Evolutionary conservation across 2,113 vertebrate genomes (phyloP), one percentile per base, ranked within the genome.

Genomic region (Sphaerodactylus townsendi): DNA sequence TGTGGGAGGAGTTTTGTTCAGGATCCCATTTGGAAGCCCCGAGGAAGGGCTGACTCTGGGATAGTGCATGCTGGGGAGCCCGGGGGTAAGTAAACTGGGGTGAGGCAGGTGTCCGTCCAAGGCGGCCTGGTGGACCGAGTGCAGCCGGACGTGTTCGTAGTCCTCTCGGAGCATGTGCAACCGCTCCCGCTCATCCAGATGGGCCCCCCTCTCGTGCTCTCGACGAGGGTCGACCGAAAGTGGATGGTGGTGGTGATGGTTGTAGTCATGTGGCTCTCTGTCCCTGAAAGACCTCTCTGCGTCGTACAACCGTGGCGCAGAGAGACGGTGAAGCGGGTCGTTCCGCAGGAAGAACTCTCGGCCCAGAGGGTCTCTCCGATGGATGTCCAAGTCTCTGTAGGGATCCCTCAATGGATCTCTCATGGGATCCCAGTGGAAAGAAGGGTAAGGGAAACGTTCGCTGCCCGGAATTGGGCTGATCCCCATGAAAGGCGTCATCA

Each of bases 391-490:
- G 64, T 98, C 97, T 88, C 98, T 95, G 95, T 98, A 99, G 1
- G 97, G 98, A 87, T 99, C 98, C 93, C 97, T 93, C 87, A 97
- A 75, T 2, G 96, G 95, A 92, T 97, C 97, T 90, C 98, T 95
- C 95, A 99, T 98, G 13, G 98, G 98, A 96, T 99, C 98, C 98
- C 98, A 99, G 93, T 98, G 98, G 95, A 99, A 99, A 81, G 98
- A 96, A 6, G 98, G 98, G 89, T 99, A 99, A 1, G 98, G 98
- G 84, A 99, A 98, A 76, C 98, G 96, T 93, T 99, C 98, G n/a
- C 97, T 97, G 15, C 98, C 98, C 1, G 98, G 97, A 88, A 99
- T 98, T 7, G 98, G 97, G 90, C 98, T 98, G 89, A 99, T 98
- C 87, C 98, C 98, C 98, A 99, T 98, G 91, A 99, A 99, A 81